Base-by-base conservation (phyloP, 2,113 vertebrate genomes). In the Zapus hudsonius region DNA sequence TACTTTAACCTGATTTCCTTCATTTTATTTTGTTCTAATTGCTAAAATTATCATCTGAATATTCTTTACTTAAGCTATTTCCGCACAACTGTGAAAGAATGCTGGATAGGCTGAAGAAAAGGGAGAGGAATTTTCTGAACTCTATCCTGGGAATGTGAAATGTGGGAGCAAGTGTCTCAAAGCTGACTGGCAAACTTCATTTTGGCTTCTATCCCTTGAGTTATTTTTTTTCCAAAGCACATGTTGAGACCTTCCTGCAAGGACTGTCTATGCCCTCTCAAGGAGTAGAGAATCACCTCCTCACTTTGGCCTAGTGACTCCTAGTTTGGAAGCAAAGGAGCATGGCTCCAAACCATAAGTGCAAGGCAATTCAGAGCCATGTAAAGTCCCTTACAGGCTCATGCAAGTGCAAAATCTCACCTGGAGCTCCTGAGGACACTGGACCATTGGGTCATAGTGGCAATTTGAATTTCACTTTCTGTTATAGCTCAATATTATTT, bases 191-290 rank as follows among this genome's bases (percentile, higher is more conserved):
- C 25, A 67, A 23, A n/a, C 25, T 13, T 87, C 0, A 25, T 87
- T 87, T 93, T 81, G 7, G 31, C 23, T 33, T 90, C 25, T 89
- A 76, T 92, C 76, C 55, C 12, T 19, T 73, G n/a, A 86, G 22
- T 40, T 44, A 7, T 52, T 42, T 52, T 64, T 12, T 63, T 67
- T 82, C 33, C 33, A 25, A 47, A 83, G 29, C 69, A 40, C 3
- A 4, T 44, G 79, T 6, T 61, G 31, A 85, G 11, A 76, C 2
- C 17, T 79, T 92, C 22, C 17, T 27, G 23, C 23, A 38, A 59
- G 52, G 29, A 47, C 29, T 47, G 31, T 25, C 38, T 20, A 23
- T 8, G 13, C 2, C 20, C 25, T 22, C 11, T 5, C 20, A 7
- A 2, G 29, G 19, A 61, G 19, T 19, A 33, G 11, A 55, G 40